phyloP scores from a whole-genome alignment of 1,140 invertebrate species.

The Parapsyche elsis region DNA sequence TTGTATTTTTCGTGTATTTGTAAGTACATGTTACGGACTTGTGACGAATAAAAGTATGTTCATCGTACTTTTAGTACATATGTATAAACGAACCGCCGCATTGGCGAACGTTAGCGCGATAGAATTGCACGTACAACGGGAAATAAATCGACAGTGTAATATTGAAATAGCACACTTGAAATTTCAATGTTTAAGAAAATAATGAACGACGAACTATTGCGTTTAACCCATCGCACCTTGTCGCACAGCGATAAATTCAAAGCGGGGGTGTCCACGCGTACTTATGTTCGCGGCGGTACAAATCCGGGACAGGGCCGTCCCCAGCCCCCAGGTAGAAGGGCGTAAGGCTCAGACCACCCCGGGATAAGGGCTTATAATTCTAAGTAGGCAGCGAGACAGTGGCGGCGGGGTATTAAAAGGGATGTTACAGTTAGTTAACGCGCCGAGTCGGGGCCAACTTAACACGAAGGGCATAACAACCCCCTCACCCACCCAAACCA shows the following conservation, averaged over 20 bases:
- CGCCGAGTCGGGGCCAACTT: conserved; percentile 46
- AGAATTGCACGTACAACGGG: no score
- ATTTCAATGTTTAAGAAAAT: no score
- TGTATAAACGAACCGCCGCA: no score
- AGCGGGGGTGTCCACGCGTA: conserved; percentile 1
- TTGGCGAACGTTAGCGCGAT: no score
- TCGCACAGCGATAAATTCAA: not conserved
- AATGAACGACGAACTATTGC: no score
- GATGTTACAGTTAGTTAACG: conserved; percentile 55
- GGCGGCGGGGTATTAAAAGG: conserved; percentile 50
- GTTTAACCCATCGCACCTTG: not conserved
- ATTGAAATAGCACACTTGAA: no score
- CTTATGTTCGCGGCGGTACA: conserved; percentile 32
- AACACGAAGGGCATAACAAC: conserved; percentile 48
- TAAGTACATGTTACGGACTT: no score
- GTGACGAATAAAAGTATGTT: no score
- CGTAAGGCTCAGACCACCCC: not conserved
- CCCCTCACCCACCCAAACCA: conserved; percentile 10
- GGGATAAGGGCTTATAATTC: conserved; percentile 34
- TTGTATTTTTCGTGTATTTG: no score
- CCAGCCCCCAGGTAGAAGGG: not conserved
- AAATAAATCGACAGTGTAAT: no score
- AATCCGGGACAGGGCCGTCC: conserved; percentile 25
- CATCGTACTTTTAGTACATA: no score
- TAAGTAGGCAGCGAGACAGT: conserved; percentile 40